Conservation (phyloP, 2,113 vertebrate species). For the Callorhinus ursinus region DNA sequence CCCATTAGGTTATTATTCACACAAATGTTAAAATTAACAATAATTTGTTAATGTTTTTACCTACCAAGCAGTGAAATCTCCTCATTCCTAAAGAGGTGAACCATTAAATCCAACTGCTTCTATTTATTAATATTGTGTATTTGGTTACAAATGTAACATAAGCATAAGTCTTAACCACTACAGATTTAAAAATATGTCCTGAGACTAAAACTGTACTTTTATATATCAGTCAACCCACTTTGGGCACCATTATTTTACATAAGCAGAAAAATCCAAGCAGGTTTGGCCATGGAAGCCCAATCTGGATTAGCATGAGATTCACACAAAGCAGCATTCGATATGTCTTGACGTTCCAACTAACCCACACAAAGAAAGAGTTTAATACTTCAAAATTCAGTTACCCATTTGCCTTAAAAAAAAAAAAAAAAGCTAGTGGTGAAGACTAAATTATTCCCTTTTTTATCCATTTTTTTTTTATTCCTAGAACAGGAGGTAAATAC, state of each 20-base stretch:
- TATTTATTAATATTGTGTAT: not conserved
- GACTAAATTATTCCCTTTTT: not conserved
- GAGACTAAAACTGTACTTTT: not conserved
- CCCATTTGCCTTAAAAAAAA: not conserved
- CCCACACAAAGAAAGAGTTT: not conserved
- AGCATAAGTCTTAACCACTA: not conserved
- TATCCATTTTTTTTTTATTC: not conserved
- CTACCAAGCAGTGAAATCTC: not conserved
- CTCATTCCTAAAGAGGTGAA: not conserved
- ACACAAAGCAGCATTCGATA: not conserved
- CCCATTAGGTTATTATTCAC: not conserved
- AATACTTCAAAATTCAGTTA: not conserved
- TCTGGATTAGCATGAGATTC: not conserved
- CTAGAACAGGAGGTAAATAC: not conserved
- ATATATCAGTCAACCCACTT: not conserved
- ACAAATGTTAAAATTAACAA: conserved; percentile 34
- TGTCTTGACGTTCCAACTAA: not conserved
- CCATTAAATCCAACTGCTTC: not conserved
- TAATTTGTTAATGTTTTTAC: not conserved
- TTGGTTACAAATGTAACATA: not conserved
- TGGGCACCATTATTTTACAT: not conserved
- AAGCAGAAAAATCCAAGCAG: not conserved
- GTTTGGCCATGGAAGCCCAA: not conserved
- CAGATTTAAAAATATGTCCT: not conserved
- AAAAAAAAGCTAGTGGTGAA: not conserved